These are phyloP conservation scores for Oriolus oriolus DNA, from an alignment of 2,113 vertebrate species.

Conservation along the genomic window DNA sequence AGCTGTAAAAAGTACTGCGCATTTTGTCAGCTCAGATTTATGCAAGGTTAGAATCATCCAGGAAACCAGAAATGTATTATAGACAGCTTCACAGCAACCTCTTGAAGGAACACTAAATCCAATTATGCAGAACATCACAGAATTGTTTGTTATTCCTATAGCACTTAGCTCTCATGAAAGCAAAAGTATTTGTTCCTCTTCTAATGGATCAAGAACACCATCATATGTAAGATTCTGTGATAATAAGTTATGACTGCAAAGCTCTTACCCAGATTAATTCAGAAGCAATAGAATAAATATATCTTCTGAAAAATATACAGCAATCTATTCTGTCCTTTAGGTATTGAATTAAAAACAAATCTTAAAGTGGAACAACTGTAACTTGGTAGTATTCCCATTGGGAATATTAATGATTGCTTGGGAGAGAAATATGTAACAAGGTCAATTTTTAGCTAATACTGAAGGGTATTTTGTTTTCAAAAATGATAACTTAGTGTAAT, in stretches of 20 bases:
- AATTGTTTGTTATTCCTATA: constrained; percentile 59
- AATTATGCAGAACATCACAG: constrained; percentile 27
- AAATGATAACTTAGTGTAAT: neutral
- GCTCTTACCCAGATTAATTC: constrained; percentile 37
- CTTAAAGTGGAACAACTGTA: neutral
- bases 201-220: constrained; percentile 18
- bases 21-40: constrained; percentile 61
- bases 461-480: neutral
- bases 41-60: constrained; percentile 41
- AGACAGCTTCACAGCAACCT: constrained; percentile 35
- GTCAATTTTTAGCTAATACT: neutral
- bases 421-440: neutral
- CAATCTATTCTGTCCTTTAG: neutral
- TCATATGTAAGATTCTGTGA: neutral
- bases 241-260: constrained; percentile 41
- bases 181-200: constrained; percentile 26
- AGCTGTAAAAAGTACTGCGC: constrained; percentile 9
- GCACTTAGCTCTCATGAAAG: constrained; percentile 21
- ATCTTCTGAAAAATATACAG: neutral
- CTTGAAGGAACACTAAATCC: constrained; percentile 44
- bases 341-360: neutral
- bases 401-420: neutral
- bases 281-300: neutral
- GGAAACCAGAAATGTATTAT: constrained; percentile 16
- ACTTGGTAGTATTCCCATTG: neutral